phyloP scores from a whole-genome alignment of 2,888 invertebrate species.

The Brachynemurus nebulosus region DNA sequence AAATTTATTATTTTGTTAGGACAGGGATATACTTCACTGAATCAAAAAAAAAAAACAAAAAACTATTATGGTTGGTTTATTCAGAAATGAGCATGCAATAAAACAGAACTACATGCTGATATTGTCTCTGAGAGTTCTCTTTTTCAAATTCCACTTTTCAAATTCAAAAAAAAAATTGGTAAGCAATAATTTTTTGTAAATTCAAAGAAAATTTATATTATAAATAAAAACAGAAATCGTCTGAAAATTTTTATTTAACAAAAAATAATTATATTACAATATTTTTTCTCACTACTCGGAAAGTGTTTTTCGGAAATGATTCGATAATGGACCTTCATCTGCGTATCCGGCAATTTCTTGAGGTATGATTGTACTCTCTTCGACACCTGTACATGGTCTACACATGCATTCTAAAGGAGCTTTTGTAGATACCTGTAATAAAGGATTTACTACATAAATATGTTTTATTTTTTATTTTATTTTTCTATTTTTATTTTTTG shows the following conservation, averaged over 20 bases:
- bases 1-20: not conserved
- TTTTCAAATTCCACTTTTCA: not conserved
- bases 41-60: not conserved
- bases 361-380: conserved; percentile 75
- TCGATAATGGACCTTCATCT: conserved; percentile 66
- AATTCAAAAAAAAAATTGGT: not conserved
- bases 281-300: conserved; percentile 31
- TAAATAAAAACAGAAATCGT: not conserved
- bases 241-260: not conserved
- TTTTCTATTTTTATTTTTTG: too few species aligned
- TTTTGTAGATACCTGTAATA: conserved; percentile 86
- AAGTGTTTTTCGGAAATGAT: conserved; percentile 61
- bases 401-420: conserved; percentile 92
- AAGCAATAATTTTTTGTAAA: not conserved
- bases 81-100: conserved; percentile 13
- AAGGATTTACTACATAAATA: too few species aligned
- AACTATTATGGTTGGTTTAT: conserved; percentile 16
- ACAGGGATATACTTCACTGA: not conserved
- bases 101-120: not conserved
- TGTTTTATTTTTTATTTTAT: too few species aligned
- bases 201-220: not conserved
- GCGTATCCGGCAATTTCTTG: conserved; percentile 81
- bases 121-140: not conserved
- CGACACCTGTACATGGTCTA: conserved; percentile 77
- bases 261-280: conserved; percentile 1